Percentiles rank a stretch among this genome's conserved stretches.
These are phyloP conservation scores for Cremastinae sp. DNA, from an alignment of 2,888 invertebrate species.

Conservation along the genomic window DNA sequence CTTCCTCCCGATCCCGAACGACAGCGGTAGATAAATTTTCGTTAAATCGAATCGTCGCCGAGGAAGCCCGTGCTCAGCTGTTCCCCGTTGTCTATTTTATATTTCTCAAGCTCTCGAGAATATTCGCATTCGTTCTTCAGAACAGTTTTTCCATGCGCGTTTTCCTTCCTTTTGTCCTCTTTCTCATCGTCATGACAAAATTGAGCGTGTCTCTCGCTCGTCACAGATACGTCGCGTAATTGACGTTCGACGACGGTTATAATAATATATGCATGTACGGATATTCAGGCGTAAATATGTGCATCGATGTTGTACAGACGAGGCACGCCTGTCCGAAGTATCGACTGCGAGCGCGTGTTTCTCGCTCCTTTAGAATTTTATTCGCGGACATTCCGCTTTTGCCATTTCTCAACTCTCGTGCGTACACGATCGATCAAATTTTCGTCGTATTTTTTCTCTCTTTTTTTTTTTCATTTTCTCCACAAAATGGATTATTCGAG, in stretches of 20 bases:
- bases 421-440: no score
- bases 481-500: not conserved
- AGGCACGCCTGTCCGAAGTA: no score
- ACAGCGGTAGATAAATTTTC: constrained; percentile 16
- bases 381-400: no score
- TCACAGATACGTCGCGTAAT: no score
- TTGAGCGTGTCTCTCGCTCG: constrained; percentile 33
- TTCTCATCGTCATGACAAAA: constrained; percentile 32
- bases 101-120: not conserved
- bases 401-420: no score
- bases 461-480: not conserved
- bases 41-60: constrained; percentile 30
- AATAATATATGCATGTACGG: constrained; percentile 11
- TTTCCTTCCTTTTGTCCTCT: not conserved
- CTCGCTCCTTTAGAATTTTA: no score
- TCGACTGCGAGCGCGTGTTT: no score
- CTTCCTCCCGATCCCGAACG: not conserved
- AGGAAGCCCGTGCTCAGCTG: not conserved
- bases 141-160: not conserved
- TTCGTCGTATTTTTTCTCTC: not conserved
- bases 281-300: no score
- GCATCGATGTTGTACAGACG: no score
- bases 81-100: not conserved
- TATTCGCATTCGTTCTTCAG: no score
- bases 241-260: constrained; percentile 58